Evolutionary conservation across 2,797 vertebrate genomes (phyloP).

Genomic region (Pelochelys cantorii): DNA sequence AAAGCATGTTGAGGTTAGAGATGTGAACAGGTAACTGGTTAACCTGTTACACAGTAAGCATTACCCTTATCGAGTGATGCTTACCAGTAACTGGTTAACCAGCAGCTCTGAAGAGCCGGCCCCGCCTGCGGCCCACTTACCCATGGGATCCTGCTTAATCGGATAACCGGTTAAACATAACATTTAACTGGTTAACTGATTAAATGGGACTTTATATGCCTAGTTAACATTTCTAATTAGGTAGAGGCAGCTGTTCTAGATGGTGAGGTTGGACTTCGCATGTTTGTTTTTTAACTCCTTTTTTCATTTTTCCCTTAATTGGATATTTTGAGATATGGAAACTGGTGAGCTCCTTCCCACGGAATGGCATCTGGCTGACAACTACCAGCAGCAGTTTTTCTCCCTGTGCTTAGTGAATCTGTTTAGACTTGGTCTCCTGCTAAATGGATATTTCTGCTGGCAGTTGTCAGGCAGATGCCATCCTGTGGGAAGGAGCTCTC

Average conservation of each 20-base stretch:
- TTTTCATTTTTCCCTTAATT: background rate
- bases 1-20: background rate
- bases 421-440: background rate
- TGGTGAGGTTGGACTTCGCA: background rate
- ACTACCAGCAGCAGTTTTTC: background rate
- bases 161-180: too few species aligned
- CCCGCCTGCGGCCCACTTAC: too few species aligned
- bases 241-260: background rate
- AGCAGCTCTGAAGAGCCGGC: too few species aligned
- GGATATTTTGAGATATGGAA: background rate
- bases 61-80: too few species aligned
- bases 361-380: too few species aligned
- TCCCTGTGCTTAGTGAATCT: background rate
- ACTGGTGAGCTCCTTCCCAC: background rate
- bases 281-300: background rate
- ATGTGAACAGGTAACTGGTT: too few species aligned
- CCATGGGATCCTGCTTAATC: too few species aligned
- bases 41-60: too few species aligned
- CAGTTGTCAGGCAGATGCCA: background rate
- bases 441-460: background rate
- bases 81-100: too few species aligned
- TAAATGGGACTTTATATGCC: too few species aligned
- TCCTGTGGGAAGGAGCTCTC: background rate
- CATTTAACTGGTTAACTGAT: too few species aligned
- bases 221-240: background rate